Base-by-base conservation (phyloP, 2,113 vertebrate genomes). In the Brienomyrus brachyistius region DNA sequence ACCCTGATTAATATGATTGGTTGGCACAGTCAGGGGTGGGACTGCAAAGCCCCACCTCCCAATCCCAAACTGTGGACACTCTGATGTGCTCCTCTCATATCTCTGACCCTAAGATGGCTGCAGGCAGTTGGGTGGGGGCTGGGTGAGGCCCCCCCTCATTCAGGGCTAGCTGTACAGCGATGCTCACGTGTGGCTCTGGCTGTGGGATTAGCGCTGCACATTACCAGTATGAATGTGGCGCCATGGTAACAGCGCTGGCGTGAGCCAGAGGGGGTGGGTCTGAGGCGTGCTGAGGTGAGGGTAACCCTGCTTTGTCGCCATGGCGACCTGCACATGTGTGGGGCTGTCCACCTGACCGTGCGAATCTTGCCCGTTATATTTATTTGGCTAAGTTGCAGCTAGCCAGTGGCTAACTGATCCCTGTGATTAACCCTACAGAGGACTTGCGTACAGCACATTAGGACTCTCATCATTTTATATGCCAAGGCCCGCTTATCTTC, bases 1-100 rank as follows among this genome's bases (percentile, higher is more conserved):
- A 92, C 52, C 89, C 59, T 89, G 82, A 89, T 27, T 70, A 27
- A 70, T 70, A 31, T 70, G 62, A 70, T 70, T 70, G 62, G 62
- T 70, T 31, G 4, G n/a, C 62, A 70, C 10, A 31, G n/a, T 70
- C 10, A 31, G n/a, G n/a, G n/a, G 62, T n/a, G 62, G n/a, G 62
- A n/a, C 62, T 70, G 62, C 7, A 23, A n/a, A 31, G 62, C 62
- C n/a, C n/a, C 27, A 2, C 27, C 62, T 27, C 62, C 62, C n/a
- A 10, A 27, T 70, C 10, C n/a, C 62, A 31, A 70, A 70, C 62
- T 31, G 62, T 70, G 10, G 31, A 31, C 62, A n/a, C n/a, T 40
- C 40, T 70, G n/a, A 70, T 4, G 27, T 31, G n/a, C 27, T 66
- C 59, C 59, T 70, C 27, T 13, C 62, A 31, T 70, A 27, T 70